A percentile compares a stretch with the other conserved stretches of the same genome.
These are phyloP conservation scores for Torymus texanus DNA, from an alignment of 2,888 invertebrate genomes.

Conservation along the genomic window DNA sequence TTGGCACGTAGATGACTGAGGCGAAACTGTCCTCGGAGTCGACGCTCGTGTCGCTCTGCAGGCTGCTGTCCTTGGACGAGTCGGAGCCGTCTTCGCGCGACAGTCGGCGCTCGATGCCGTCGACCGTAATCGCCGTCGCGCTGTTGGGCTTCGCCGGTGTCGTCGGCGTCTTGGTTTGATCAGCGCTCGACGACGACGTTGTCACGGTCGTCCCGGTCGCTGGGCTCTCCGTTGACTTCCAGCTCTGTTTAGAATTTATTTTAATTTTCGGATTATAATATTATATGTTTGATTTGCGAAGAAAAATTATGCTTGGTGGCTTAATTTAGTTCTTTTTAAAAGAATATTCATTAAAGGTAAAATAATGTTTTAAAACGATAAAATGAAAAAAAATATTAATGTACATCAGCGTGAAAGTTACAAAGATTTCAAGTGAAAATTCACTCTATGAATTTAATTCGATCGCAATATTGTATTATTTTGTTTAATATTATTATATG, in stretches of 20 bases:
- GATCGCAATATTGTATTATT: no score
- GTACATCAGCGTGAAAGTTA: no score
- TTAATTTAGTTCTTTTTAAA: no score
- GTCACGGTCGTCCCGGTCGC: constrained; percentile 39
- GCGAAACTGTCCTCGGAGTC: constrained; percentile 96
- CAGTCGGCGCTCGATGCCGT: constrained; percentile 80
- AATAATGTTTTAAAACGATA: no score
- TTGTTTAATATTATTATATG: no score
- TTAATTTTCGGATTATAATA: no score
- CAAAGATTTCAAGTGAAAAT: no score
- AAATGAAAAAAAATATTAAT: no score
- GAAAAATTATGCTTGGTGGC: no score
- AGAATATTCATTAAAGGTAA: no score
- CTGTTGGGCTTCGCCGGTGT: constrained; percentile 49
- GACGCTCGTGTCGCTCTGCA: constrained; percentile 95
- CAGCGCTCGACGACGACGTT: constrained; percentile 20
- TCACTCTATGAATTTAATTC: no score
- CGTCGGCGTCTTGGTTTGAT: not conserved
- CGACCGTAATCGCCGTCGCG: not conserved
- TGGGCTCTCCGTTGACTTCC: constrained; percentile 70
- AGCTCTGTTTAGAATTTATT: constrained; percentile 58
- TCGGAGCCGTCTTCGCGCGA: constrained; percentile 93
- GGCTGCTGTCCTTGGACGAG: constrained; percentile 90
- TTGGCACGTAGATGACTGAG: constrained; percentile 93
- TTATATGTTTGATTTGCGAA: no score